Conservation (phyloP, 2,888 invertebrate genomes). For the Osedax frankpressi region DNA sequence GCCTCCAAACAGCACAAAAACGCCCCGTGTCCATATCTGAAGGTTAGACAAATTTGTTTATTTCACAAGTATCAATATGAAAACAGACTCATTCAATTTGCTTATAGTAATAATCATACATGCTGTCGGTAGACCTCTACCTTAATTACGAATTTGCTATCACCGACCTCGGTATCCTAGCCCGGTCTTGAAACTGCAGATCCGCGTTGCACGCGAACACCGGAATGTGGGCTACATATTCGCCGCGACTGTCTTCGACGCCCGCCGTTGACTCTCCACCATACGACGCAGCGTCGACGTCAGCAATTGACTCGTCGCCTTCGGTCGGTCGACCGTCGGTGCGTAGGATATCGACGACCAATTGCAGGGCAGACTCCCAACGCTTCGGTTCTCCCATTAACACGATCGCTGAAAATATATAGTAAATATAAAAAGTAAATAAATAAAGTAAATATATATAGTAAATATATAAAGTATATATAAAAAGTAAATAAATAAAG, state of each 20-base stretch:
- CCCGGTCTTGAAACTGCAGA: constrained; percentile 45
- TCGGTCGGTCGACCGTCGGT: constrained; percentile 42
- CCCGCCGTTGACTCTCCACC: background rate
- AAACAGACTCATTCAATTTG: too few relatives aligned
- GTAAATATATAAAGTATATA: too few relatives aligned
- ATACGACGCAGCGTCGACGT: background rate
- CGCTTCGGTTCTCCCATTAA: constrained; percentile 43
- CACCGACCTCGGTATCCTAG: constrained; percentile 41
- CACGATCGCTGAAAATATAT: constrained; percentile 42
- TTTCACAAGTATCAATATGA: too few relatives aligned
- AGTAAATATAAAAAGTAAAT: too few relatives aligned
- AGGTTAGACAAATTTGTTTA: too few relatives aligned
- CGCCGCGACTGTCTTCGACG: constrained; percentile 25
- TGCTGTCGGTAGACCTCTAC: too few relatives aligned
- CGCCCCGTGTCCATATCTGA: constrained; percentile 45
- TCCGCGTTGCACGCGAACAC: constrained; percentile 47
- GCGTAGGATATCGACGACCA: constrained; percentile 42
- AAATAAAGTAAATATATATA: too few relatives aligned
- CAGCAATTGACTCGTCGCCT: constrained; percentile 1
- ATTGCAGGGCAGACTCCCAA: constrained; percentile 45
- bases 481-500: too few relatives aligned
- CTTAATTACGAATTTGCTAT: too few relatives aligned
- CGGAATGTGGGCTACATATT: constrained; percentile 36
- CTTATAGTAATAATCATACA: too few relatives aligned
- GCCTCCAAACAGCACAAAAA: constrained; percentile 44